Evolutionary conservation across 1,140 invertebrate genomes (phyloP).

Genomic region (Lanistes nyassanus): DNA sequence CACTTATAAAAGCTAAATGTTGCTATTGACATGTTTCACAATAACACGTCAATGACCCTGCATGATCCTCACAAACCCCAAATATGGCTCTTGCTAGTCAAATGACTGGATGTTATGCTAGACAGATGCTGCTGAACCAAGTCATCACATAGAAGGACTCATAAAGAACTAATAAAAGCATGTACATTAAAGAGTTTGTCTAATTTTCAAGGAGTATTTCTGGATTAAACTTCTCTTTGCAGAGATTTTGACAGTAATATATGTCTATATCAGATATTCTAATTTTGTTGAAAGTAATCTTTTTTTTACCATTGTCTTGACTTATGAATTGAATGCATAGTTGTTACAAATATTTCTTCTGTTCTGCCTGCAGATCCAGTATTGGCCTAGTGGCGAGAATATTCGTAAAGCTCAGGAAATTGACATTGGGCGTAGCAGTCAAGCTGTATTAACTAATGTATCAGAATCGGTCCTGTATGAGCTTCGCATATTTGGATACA

Average conservation of each 20-base stretch:
- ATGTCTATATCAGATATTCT: background rate
- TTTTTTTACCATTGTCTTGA: background rate
- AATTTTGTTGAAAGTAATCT: background rate
- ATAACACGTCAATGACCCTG: background rate
- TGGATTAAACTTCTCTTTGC: no score
- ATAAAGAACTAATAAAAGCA: no score
- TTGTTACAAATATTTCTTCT: background rate
- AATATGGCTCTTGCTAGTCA: no score
- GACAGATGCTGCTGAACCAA: no score
- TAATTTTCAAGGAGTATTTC: no score
- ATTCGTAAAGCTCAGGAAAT: slow-evolving; percentile 51
- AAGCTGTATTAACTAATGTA: slow-evolving; percentile 81
- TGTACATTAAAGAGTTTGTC: no score
- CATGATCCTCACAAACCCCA: no score
- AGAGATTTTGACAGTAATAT: background rate
- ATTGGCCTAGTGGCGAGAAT: slow-evolving; percentile 52
- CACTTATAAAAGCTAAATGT: background rate
- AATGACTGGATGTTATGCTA: no score
- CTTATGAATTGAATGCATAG: background rate
- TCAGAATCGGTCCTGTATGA: slow-evolving; percentile 83
- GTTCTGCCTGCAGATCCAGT: slow-evolving; percentile 44
- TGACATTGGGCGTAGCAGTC: slow-evolving; percentile 76
- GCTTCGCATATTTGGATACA: slow-evolving; percentile 90
- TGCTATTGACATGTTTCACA: background rate
- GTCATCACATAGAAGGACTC: no score